Base-by-base conservation (phyloP, 1,140 invertebrate genomes). In the Bombus impatiens region DNA sequence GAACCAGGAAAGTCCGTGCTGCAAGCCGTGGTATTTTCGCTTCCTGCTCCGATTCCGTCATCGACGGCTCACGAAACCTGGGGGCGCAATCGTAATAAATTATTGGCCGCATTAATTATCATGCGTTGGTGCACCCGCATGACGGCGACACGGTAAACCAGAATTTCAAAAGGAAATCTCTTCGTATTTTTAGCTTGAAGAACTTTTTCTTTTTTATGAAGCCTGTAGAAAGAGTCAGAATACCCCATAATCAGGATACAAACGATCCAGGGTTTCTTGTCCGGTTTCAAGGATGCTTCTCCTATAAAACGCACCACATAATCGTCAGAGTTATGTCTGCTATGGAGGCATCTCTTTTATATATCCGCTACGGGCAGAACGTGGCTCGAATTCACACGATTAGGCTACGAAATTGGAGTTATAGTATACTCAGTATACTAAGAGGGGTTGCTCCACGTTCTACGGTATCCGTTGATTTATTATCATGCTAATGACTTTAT, bases 41-140 rank as follows among this genome's bases (percentile, higher is more conserved):
- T 88, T 83, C 82, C 68, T 71, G 59, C 47, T 81, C 76, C 75
- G 78, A 71, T 89, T 90, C 59, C 53, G 59, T 40, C 25, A 32
- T 65, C 76, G 83, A 32, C 80, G 81, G 18, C 37, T 18, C 87
- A 83, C 84, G 84, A 89, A 91, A 42, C 40, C 62, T 78, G 78
- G 37, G 62, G 44, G 13, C 68, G 37, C 40, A 62, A 89, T 86
- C 68, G 68, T 44, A 62, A 90, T 80, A 86, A 88, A 87, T 88
- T 57, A 53, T 82, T 40, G 65, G 84, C 88, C 70, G 89, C 37
- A 57, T 90, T 90, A 92, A 93, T 92, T 92, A 88, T 86, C 72
- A 88, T 62, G n/a, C 75, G 77, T 40, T 35, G 74, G 74, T 70
- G 72, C 75, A 67, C 91, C 91, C 91, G 88, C 91, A 91, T 91